Conservation (phyloP, 2,797 vertebrate species). For the Gambusia yucatana region DNA sequence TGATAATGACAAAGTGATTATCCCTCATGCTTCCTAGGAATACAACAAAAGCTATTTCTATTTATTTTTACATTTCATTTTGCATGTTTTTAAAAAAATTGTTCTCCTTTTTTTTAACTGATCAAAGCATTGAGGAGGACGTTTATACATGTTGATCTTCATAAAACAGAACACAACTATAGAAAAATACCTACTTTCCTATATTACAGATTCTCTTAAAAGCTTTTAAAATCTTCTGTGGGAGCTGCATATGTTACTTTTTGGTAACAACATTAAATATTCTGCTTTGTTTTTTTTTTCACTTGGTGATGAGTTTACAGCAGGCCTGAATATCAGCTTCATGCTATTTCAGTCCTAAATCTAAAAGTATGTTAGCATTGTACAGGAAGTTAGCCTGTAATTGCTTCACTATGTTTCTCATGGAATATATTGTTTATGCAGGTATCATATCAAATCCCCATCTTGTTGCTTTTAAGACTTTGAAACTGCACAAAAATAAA, state of each 20-base stretch:
- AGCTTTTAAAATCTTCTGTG: neutral
- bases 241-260: neutral
- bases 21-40: neutral
- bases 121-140: neutral
- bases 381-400: neutral
- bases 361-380: neutral
- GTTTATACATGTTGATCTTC: neutral
- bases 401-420: neutral
- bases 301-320: neutral
- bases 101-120: too few species aligned
- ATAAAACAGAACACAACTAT: neutral
- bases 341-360: neutral
- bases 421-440: neutral
- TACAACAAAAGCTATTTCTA: neutral
- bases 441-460: neutral
- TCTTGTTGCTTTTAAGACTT: neutral
- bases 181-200: neutral
- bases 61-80: neutral
- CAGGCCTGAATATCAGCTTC: neutral
- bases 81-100: too few species aligned
- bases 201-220: neutral
- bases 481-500: neutral
- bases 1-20: too few species aligned
- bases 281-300: neutral
- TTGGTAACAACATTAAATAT: neutral